Evolutionary conservation across 2,888 invertebrate species (phyloP).

Genomic region (Hesperia comma): DNA sequence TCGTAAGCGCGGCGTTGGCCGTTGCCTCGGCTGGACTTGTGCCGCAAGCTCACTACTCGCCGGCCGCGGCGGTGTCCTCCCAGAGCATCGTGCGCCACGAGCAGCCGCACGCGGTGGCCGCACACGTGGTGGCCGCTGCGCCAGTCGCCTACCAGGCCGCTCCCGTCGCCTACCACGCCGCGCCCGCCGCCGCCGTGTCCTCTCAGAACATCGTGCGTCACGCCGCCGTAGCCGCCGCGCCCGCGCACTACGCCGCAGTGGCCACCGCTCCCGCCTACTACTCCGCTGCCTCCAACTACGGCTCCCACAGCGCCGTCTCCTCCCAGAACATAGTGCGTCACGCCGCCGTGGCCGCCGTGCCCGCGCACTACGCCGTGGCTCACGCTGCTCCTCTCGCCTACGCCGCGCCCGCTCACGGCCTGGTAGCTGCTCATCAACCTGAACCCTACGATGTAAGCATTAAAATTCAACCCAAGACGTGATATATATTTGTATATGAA

Average conservation of each 20-base stretch:
- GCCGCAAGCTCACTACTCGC: conserved; percentile 47
- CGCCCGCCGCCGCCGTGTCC: conserved; percentile 32
- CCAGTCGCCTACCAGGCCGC: conserved; percentile 55
- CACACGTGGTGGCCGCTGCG: conserved; percentile 47
- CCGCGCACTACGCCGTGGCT: conserved; percentile 47
- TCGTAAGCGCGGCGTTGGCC: conserved; percentile 49
- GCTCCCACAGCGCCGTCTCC: conserved; percentile 64
- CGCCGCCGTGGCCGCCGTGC: conserved; percentile 45
- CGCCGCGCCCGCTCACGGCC: conserved; percentile 40
- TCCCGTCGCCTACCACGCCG: conserved; percentile 38
- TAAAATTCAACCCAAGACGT: conserved; percentile 41
- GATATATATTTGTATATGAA: no score
- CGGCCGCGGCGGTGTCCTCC: conserved; percentile 56
- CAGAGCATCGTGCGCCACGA: conserved; percentile 70
- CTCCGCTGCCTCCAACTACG: conserved; percentile 50
- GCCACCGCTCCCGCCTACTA: conserved; percentile 60
- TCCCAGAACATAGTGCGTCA: conserved; percentile 73
- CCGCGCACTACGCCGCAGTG: not conserved
- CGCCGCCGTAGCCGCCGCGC: conserved; percentile 42
- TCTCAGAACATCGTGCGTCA: conserved; percentile 63
- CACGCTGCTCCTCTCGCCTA: conserved; percentile 50
- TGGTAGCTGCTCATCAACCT: conserved; percentile 37
- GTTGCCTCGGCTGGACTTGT: conserved; percentile 47
- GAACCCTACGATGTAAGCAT: conserved; percentile 25
- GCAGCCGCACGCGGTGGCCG: conserved; percentile 50